Conservation (phyloP, 1,140 invertebrate species). For the Anastrepha obliqua region DNA sequence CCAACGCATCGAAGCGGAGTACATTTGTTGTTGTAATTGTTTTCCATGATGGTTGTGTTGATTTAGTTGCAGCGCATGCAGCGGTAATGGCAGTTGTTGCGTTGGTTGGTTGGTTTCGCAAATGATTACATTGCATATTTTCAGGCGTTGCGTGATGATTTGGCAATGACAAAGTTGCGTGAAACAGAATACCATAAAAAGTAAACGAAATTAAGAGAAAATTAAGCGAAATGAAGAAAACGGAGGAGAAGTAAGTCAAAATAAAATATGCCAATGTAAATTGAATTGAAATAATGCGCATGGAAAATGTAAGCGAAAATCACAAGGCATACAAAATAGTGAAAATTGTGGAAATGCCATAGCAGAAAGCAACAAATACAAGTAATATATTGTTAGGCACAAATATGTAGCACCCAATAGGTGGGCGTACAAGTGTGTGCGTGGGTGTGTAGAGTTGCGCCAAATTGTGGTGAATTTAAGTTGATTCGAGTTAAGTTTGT, state of each 20-base stretch:
- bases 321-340: not conserved
- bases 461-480: not conserved
- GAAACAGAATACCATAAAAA: not conserved
- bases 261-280: not conserved
- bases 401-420: not conserved
- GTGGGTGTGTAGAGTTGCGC: not conserved
- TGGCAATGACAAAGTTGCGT: not conserved
- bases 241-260: not conserved
- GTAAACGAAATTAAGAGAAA: not conserved
- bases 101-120: slow-evolving; percentile 12
- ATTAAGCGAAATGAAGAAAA: not conserved
- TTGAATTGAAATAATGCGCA: not conserved
- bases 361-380: not conserved
- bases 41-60: not conserved
- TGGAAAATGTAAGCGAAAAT: not conserved
- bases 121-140: slow-evolving; percentile 46
- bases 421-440: not conserved
- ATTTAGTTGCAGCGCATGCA: not conserved
- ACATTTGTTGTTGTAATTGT: slow-evolving; percentile 12
- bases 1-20: not conserved
- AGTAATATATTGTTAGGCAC: not conserved
- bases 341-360: not conserved
- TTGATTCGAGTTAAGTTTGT: not conserved
- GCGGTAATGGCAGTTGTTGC: not conserved
- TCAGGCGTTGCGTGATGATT: slow-evolving; percentile 5